These are phyloP conservation scores for Uloborus diversus DNA, from an alignment of 1,140 invertebrate genomes.

Conservation along the genomic window DNA sequence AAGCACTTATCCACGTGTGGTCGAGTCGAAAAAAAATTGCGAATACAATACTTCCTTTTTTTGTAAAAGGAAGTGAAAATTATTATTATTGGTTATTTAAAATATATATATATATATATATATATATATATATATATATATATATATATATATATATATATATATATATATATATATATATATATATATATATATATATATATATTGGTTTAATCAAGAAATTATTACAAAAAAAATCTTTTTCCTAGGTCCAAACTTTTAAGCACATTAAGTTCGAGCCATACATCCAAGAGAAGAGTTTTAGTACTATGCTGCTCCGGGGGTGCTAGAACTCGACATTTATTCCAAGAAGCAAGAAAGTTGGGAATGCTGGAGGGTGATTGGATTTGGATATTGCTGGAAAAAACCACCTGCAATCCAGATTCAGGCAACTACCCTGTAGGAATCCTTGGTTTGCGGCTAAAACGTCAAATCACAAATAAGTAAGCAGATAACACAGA, in stretches of 20 bases:
- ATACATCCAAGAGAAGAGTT: constrained; percentile 6
- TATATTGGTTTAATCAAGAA: too few relatives aligned
- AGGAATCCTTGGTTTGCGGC: constrained; percentile 19
- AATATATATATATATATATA: too few relatives aligned
- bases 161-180: too few relatives aligned
- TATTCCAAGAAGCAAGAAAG: constrained; percentile 35
- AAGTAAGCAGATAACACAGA: constrained; percentile 34
- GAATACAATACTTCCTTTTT: too few relatives aligned
- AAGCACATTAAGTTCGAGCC: constrained; percentile 15
- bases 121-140: too few relatives aligned
- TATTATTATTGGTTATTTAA: too few relatives aligned
- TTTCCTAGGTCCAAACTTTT: constrained; percentile 22
- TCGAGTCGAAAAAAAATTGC: too few relatives aligned
- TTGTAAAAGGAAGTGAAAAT: too few relatives aligned
- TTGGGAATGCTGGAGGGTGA: constrained; percentile 30
- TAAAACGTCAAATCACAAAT: constrained; percentile 36
- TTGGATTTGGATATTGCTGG: constrained; percentile 51
- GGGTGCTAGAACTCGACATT: constrained; percentile 3
- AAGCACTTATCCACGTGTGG: too few relatives aligned
- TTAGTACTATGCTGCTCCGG: constrained; percentile 40
- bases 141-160: too few relatives aligned
- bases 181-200: too few relatives aligned
- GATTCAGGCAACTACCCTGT: constrained; percentile 41
- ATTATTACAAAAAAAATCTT: too few relatives aligned
- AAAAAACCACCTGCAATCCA: constrained; percentile 17